phyloP scores from a whole-genome alignment of 2,797 vertebrate genomes.

The Babyrousa celebensis region DNA sequence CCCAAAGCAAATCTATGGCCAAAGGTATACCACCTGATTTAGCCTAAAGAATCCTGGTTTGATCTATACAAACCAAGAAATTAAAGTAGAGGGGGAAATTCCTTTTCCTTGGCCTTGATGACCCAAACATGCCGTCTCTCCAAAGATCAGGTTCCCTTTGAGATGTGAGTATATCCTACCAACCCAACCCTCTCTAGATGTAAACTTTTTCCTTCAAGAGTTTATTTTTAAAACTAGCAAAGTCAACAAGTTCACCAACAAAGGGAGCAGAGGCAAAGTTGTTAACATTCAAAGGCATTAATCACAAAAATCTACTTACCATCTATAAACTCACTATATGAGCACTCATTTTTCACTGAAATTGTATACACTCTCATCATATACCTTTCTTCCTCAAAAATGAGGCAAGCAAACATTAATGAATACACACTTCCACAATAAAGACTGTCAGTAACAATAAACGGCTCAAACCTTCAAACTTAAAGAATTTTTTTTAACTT shows the following conservation, averaged over 20 bases:
- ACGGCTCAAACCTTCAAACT: constrained; percentile 37
- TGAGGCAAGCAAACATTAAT: not conserved
- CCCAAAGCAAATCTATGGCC: constrained; percentile 13
- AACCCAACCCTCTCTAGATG: not conserved
- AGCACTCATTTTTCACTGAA: constrained; percentile 43
- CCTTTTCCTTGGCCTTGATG: not conserved
- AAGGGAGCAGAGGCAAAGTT: not conserved
- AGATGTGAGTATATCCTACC: not conserved
- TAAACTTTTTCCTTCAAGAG: not conserved
- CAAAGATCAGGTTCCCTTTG: not conserved
- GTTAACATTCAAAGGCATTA: not conserved
- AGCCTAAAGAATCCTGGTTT: constrained; percentile 51
- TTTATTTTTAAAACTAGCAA: constrained; percentile 62
- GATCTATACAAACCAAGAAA: not conserved
- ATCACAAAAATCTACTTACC: not conserved
- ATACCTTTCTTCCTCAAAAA: not conserved
- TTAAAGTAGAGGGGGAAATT: not conserved
- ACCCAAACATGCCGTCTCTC: not conserved
- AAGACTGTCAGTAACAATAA: constrained; percentile 20
- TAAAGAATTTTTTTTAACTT: constrained; percentile 20
- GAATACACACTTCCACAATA: not conserved
- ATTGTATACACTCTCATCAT: not conserved
- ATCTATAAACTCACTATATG: not conserved
- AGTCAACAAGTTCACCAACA: not conserved
- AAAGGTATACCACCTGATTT: not conserved